A percentile compares a stretch with the other conserved stretches of the same genome.
Evolutionary conservation across 2,113 vertebrate species (phyloP).

Genomic region (Haemorhous mexicanus): DNA sequence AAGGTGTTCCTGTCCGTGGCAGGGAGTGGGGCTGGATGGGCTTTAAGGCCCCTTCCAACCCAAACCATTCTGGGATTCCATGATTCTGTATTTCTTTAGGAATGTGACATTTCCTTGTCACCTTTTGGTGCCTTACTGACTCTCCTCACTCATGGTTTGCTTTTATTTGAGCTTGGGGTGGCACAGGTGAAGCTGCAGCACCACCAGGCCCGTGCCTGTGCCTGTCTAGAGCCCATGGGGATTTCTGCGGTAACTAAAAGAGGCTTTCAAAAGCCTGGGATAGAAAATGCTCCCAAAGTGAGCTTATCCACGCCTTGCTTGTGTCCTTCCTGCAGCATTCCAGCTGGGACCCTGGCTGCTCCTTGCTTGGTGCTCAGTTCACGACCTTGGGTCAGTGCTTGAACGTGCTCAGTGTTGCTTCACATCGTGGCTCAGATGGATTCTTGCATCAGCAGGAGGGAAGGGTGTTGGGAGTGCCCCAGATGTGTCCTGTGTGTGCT

Average conservation of each 20-base stretch:
- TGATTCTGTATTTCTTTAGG: background rate
- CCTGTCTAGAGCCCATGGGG: fast-evolving
- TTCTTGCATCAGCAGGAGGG: background rate
- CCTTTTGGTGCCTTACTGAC: background rate
- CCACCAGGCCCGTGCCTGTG: background rate
- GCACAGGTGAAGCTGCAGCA: background rate
- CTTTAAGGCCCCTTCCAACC: background rate
- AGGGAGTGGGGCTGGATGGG: too few species aligned
- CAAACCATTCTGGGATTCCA: background rate
- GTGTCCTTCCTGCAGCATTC: background rate
- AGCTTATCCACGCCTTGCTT: background rate
- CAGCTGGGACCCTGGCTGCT: background rate
- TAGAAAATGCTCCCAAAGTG: background rate
- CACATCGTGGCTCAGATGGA: fast-evolving
- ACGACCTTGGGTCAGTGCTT: too few species aligned
- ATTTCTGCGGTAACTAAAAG: background rate
- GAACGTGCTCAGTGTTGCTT: fast-evolving
- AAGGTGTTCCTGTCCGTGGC: too few species aligned
- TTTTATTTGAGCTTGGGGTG: background rate
- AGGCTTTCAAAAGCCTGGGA: background rate
- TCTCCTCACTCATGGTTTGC: background rate
- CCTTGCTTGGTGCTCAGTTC: background rate
- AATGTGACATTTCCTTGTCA: background rate
- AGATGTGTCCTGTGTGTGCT: background rate
- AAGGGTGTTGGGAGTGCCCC: background rate